Evolutionary conservation across 2,797 vertebrate genomes (phyloP), one percentile per base, ranked within the genome.

Genomic region (Pangasius larnaudii): DNA sequence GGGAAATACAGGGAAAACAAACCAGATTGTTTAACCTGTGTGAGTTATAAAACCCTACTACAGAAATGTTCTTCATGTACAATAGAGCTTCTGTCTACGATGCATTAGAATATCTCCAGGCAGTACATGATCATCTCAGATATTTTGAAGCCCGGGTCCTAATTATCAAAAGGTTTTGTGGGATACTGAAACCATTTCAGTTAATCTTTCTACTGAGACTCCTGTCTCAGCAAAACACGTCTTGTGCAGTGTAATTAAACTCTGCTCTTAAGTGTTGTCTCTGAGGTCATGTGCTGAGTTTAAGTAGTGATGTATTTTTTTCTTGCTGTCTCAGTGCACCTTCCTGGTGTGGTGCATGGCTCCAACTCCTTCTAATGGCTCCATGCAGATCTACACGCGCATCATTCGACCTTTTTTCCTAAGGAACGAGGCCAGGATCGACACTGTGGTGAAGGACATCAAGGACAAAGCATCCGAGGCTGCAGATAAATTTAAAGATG

Each of bases 321-420:
- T 78, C 2, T 56, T 51, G 39, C 16, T 51, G 51, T 82, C 36
- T 9, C 90, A 99, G 98, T 97, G 97, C 56, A 97, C 94, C 67
- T 99, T 99, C 94, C 93, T 99, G 95, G 85, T 99, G 87, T 99
- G 98, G 98, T 99, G 98, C 94, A 99, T 99, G 98, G 96, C 97
- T 58, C 97, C 97, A 0, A 97, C 96, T 72, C 95, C 97, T 5
- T 95, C 96, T 0, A 99, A 99, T 0, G 98, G 98, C 30, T 98
- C 98, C 0, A 91, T 97, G 30, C 90, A 95, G 82, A 97, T 99
- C 84, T 99, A 99, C 91, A 93, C 84, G n/a, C 96, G 96, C 85
- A 90, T 99, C 92, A 97, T 99, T 86, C 96, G 96, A 2, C 98
- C 98, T 3, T 90, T 99, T 89, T 99, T 99, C 95, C 93, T 99